Conservation (phyloP, 1,140 invertebrate species). For the Zaprionus davidi region DNA sequence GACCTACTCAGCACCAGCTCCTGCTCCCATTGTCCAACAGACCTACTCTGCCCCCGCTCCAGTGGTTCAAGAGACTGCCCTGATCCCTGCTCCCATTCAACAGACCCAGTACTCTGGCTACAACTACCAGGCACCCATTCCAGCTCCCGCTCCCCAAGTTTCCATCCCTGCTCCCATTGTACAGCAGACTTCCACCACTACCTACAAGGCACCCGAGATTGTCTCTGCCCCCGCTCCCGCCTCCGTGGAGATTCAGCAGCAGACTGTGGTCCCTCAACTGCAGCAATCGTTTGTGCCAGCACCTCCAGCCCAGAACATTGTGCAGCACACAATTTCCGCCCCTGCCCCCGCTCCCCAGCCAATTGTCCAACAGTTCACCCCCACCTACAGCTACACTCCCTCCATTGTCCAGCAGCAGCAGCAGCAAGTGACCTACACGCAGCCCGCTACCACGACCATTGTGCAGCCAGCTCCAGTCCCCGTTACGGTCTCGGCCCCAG, state of each 20-base stretch:
- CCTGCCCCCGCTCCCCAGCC: conserved; percentile 35
- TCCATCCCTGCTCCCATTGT: conserved; percentile 15
- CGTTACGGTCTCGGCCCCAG: conserved; percentile 15
- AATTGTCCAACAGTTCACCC: conserved; percentile 40
- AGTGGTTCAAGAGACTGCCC: conserved; percentile 30
- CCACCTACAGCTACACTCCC: conserved; percentile 32
- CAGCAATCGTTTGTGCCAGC: conserved; percentile 63
- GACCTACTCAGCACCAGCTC: conserved; percentile 32
- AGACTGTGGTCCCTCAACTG: conserved; percentile 29
- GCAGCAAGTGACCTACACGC: conserved; percentile 46
- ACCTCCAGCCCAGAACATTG: conserved; percentile 17
- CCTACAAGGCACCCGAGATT: conserved; percentile 24
- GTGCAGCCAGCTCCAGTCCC: conserved; percentile 6
- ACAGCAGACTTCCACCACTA: conserved; percentile 23
- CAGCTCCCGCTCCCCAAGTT: conserved; percentile 3
- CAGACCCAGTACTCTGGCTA: conserved; percentile 47
- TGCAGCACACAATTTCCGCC: conserved; percentile 29
- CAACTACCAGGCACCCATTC: conserved; percentile 40
- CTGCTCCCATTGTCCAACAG: conserved; percentile 38
- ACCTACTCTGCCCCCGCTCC: conserved; percentile 38
- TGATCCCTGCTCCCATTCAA: conserved; percentile 20
- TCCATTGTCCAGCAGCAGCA: conserved; percentile 25
- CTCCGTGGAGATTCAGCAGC: conserved; percentile 40
- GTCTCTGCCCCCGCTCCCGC: conserved; percentile 38
- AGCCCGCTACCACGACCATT: conserved; percentile 24